Conservation (phyloP, 2,888 invertebrate genomes). For the Protodeltote pygarga region DNA sequence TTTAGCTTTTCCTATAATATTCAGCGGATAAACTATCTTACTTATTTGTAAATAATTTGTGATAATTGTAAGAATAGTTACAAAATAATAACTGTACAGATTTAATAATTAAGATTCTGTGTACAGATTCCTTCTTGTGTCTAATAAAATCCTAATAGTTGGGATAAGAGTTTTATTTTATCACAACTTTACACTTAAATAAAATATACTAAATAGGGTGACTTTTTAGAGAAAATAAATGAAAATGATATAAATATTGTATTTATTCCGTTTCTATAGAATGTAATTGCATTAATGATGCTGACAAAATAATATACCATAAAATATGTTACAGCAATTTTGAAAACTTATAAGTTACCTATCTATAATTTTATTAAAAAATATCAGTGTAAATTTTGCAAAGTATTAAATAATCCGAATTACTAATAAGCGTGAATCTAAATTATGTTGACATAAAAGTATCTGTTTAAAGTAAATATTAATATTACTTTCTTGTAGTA, state of each 20-base stretch:
- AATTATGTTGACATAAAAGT: conserved; percentile 45
- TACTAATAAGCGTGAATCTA: conserved; percentile 49
- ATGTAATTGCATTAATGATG: conserved; percentile 75
- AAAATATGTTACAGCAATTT: conserved; percentile 68
- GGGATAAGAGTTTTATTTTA: conserved; percentile 39
- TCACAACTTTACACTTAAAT: not conserved
- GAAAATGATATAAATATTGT: conserved; percentile 73
- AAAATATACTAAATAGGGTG: conserved; percentile 2
- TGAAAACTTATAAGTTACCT: conserved; percentile 59
- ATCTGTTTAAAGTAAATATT: conserved; percentile 32
- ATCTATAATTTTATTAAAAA: conserved; percentile 47
- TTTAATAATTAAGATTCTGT: conserved; percentile 45
- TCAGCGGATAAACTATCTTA: conserved; percentile 26
- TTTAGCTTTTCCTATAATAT: too few relatives aligned
- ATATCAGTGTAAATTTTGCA: conserved; percentile 38
- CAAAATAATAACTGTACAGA: conserved; percentile 47
- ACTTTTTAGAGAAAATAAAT: conserved; percentile 48
- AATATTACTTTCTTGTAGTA: conserved; percentile 45
- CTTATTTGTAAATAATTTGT: conserved; percentile 43
- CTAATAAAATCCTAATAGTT: conserved; percentile 50
- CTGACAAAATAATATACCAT: conserved; percentile 69
- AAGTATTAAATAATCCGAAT: conserved; percentile 47
- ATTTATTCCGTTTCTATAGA: conserved; percentile 77
- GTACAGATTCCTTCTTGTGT: conserved; percentile 50
- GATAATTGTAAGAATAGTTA: conserved; percentile 43